A percentile compares a stretch with the other conserved stretches of the same genome.
Evolutionary conservation across 2,113 vertebrate genomes (phyloP).

Genomic region (Polypterus bichir): DNA sequence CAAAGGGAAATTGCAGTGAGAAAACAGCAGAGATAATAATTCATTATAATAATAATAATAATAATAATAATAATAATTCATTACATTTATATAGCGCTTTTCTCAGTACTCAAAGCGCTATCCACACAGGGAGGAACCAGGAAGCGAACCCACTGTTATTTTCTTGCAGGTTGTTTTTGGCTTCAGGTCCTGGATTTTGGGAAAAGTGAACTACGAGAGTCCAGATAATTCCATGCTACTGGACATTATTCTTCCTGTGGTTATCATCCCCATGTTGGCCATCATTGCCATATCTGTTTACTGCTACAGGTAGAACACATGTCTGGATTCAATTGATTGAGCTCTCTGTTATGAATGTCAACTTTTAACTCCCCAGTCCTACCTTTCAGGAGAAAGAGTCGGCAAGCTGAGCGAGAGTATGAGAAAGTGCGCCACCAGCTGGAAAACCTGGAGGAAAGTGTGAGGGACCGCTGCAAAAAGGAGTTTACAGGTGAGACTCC

Average conservation of each 20-base stretch:
- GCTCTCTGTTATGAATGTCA: too few relatives aligned
- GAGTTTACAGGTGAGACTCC: conserved; percentile 76
- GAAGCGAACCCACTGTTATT: too few relatives aligned
- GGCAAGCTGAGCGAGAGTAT: conserved; percentile 86
- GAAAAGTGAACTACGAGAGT: conserved; percentile 69
- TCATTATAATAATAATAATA: too few relatives aligned
- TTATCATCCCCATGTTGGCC: conserved; percentile 77
- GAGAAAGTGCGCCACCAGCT: conserved; percentile 91
- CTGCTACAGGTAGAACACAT: conserved; percentile 74
- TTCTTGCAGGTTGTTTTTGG: conserved; percentile 76
- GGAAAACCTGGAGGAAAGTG: conserved; percentile 86
- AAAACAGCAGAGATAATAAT: too few relatives aligned
- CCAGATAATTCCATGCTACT: conserved; percentile 59
- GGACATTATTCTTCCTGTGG: conserved; percentile 73
- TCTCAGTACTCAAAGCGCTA: too few relatives aligned
- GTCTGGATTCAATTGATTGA: neutral
- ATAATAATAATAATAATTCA: too few relatives aligned
- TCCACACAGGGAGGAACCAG: too few relatives aligned
- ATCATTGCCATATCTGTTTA: conserved; percentile 72
- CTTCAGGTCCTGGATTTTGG: conserved; percentile 67
- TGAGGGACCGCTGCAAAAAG: conserved; percentile 91
- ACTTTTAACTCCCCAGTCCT: too few relatives aligned
- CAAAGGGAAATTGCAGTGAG: too few relatives aligned
- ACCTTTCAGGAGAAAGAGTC: conserved; percentile 75
- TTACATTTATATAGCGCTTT: too few relatives aligned